Evolutionary conservation across 2,113 vertebrate species (phyloP).

Genomic region (Natator depressus): DNA sequence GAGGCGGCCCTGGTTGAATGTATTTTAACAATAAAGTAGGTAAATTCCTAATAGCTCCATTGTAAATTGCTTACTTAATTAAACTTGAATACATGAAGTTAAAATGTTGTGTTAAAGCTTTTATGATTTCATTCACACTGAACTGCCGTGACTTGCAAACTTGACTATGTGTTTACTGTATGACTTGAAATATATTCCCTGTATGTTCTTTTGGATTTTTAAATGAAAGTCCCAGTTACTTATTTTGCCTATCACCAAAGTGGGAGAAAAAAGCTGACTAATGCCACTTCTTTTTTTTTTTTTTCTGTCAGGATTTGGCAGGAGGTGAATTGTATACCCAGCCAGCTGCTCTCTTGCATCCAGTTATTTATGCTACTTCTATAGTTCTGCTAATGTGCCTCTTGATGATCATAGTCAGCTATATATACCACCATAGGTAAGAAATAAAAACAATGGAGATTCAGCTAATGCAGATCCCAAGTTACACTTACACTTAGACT

Average conservation of each 20-base stretch:
- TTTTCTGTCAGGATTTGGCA: conserved; percentile 86
- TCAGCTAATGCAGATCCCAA: neutral
- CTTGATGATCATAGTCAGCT: conserved; percentile 87
- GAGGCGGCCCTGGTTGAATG: neutral
- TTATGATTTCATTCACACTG: neutral
- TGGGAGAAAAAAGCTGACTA: neutral
- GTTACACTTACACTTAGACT: neutral
- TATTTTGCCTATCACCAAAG: neutral
- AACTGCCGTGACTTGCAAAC: neutral
- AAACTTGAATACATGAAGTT: neutral
- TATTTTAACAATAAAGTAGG: neutral
- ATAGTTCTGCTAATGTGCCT: conserved; percentile 88
- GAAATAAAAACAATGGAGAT: neutral
- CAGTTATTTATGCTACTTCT: conserved; percentile 90
- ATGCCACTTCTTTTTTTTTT: neutral
- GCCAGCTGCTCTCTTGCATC: conserved; percentile 86
- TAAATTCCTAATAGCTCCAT: neutral
- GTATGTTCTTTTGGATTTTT: neutral
- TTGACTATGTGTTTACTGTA: neutral
- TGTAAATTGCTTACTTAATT: neutral
- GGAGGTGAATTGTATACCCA: conserved; percentile 82
- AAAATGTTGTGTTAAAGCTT: neutral
- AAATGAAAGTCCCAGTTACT: neutral
- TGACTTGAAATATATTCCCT: neutral
- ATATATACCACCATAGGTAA: conserved; percentile 94